Evolutionary conservation across 2,113 vertebrate genomes (phyloP).

Genomic region (Thinocorus orbignyianus): DNA sequence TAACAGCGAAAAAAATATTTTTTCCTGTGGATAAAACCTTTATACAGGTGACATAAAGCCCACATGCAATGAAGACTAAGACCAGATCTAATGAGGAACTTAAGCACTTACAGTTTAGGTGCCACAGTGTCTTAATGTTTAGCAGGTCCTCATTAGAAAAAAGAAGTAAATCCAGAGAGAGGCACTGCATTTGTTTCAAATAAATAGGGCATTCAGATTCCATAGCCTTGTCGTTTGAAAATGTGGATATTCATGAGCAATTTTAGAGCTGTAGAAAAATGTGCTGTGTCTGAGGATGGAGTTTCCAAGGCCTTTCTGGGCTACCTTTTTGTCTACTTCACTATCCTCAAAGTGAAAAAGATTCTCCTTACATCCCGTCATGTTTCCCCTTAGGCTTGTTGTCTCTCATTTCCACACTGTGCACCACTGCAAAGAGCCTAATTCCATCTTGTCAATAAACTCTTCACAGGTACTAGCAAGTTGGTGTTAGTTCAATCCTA

Average conservation of each 20-base stretch:
- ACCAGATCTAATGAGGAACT: not conserved
- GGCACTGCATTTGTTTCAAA: not conserved
- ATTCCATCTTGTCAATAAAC: not conserved
- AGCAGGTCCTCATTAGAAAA: not conserved
- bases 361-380: not conserved
- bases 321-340: not conserved
- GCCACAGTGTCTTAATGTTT: not conserved
- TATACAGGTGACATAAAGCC: not conserved
- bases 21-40: not conserved
- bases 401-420: not conserved
- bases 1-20: not conserved
- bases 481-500: not conserved
- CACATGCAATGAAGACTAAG: not conserved
- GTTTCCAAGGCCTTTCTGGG: not conserved
- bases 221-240: not conserved
- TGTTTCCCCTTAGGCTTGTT: not conserved
- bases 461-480: not conserved
- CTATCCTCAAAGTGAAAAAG: not conserved
- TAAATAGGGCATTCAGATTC: not conserved
- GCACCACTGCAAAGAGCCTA: rapidly evolving
- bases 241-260: not conserved
- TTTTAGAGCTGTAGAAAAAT: not conserved
- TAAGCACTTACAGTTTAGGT: not conserved
- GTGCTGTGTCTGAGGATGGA: not conserved
- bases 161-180: not conserved